Evolutionary conservation across 1,140 invertebrate species (phyloP), one percentile per base, ranked within the genome.

Genomic region (Lerema accius): DNA sequence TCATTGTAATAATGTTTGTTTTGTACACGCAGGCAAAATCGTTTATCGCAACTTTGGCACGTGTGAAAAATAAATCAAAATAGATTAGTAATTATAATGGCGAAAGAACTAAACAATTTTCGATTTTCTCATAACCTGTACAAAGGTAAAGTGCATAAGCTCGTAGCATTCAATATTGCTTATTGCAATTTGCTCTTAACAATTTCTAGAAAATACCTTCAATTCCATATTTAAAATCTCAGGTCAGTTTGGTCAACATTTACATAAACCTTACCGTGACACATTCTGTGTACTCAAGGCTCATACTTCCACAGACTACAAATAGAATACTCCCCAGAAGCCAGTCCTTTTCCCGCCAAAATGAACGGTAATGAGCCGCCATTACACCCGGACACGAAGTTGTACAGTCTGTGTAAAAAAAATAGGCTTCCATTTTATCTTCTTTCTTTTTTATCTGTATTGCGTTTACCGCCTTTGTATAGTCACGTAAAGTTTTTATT

Each of bases 381-480:
- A 51, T 51, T 53, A 40, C 37, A 40, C 37, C 16, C 13, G n/a
- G 7, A 32, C 28, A 32, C 28, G 28, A 7, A 32, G n/a, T 53
- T 40, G 50, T 19, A 53, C 50, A 53, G 39, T 53, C 37, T 53
- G 50, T 9, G 39, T 51, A 13, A 15, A 51, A 50, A 50, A 16
- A 37, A 13, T 40, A 37, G 16, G 11, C 15, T 19, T 51, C 16
- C 0, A 55, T 40, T 9, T 37, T 55, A 11, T 40, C 23, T 55
- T 5, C 26, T 40, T 55, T 39, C 37, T 7, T 15, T n/a, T n/a
- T 49, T 46, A 46, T 49, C 50, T 55, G 50, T 55, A n/a, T n/a
- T n/a, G n/a, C n/a, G n/a, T 55, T 55, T 40, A 16, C 50, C 50
- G 50, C 50, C 37, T 55, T 55, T 55, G 40, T 55, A n/a, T 42